Base-by-base conservation (phyloP, 2,888 invertebrate species). In the Coelinius sp. region DNA sequence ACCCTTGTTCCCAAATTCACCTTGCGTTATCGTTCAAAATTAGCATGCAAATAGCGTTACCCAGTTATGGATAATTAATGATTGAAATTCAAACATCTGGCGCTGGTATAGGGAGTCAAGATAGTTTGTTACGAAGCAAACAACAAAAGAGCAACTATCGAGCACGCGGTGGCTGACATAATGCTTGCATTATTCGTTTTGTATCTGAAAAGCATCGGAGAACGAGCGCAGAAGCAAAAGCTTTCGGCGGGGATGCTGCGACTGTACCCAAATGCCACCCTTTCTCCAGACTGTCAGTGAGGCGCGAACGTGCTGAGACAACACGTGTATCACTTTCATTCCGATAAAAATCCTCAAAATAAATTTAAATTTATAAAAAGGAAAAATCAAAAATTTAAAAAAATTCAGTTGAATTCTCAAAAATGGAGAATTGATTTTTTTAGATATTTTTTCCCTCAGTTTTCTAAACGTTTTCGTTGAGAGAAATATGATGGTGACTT, bases 151-250 rank as follows among this genome's bases (percentile, higher is more conserved):
- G 69, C 59, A 74, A 73, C 73, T 73, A 70, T n/a, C 62, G 68
- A 56, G 46, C 44, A 62, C 53, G 65, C 66, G 62, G 27, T 46
- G 24, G 22, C 52, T 52, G 56, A 63, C 41, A 63, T 63, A 38
- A 41, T 14, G 38, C n/a, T 24, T 24, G 38, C 41, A 63, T 12
- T 20, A 38, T 41, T 17, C 46, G 24, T 24, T 63, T 41, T 38
- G 22, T 38, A 63, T 41, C 20, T 41, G 22, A 35, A 62, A 53
- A 62, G 35, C 70, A 41, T 63, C 24, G 20, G 73, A 27, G 68
- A 68, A n/a, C 22, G 62, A 77, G 80, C 82, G 81, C 82, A 80
- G 73, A 78, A 78, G 77, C 78, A 64, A 73, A 70, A 66, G 75
- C 76, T 76, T 49, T 53, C 73, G 80, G 77, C 77, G 80, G 76